Base-by-base conservation (phyloP, 2,888 invertebrate species). In the Pardosa pseudoannulata region DNA sequence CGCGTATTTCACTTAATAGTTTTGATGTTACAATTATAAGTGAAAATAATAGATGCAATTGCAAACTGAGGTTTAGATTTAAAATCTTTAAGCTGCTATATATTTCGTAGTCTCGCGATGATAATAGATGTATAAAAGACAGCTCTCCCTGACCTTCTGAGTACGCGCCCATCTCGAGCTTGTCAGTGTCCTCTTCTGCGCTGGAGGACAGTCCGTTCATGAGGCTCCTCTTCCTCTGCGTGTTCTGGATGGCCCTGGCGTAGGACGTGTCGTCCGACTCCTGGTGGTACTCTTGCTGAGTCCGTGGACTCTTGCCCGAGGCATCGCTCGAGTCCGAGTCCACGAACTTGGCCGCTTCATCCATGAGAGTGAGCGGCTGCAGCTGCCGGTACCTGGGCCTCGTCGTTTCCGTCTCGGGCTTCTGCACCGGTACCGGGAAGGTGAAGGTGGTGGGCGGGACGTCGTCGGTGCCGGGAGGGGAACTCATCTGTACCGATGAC, bases 261-360 rank as follows among this genome's bases (percentile, higher is more conserved):
- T 89, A 89, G 11, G 89, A 89, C 3, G 89, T 89, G 70, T 89
- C 89, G 32, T 89, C 89, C 19, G 89, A 89, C 56, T 89, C 89
- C 36, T 68, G 79, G 41, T 68, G 79, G 41, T 70, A 64, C n/a
- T 81, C 79, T 36, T 32, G 64, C 23, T 70, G 67, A 50, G 27
- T 56, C 23, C 62, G 29, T 7, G 68, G 75, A 11, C 86, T 76
- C 32, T 62, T 73, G 0, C 80, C 41, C 16, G 82, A 76, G 9
- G 62, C 75, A 5, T 79, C 76, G 31, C 83, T 80, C 19, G 79
- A 76, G 75, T 83, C 87, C 11, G 88, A 87, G 36, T 87, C 88
- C 7, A 62, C 88, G 39, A 83, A 78, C 74, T 87, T 88, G 41
- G 73, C 80, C 23, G 78, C 80, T 16, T 80, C 75, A 56, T 86